Percentiles rank a stretch among this genome's conserved stretches.
These are phyloP conservation scores for Eupleurogrammus muticus DNA, from an alignment of 2,797 vertebrate genomes.

Conservation along the genomic window DNA sequence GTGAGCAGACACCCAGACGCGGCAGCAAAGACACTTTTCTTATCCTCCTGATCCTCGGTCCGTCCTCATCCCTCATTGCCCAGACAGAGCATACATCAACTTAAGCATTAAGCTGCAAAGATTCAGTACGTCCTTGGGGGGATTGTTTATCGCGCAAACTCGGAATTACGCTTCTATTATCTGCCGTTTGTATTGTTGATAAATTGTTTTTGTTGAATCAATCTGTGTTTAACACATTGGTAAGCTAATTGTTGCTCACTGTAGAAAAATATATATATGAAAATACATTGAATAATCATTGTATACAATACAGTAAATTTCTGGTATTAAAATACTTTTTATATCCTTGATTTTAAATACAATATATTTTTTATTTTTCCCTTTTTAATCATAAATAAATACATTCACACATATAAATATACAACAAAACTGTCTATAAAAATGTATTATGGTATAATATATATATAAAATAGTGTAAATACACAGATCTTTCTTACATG, in stretches of 20 bases:
- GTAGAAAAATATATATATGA: no score
- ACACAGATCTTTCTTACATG: no score
- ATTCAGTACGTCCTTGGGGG: conserved; percentile 33
- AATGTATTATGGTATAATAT: no score
- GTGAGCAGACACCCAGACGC: conserved; percentile 64
- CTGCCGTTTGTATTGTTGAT: conserved; percentile 18
- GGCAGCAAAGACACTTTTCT: conserved; percentile 60
- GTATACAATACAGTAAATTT: no score
- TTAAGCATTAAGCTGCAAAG: conserved; percentile 43
- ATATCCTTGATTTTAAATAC: no score
- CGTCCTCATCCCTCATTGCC: conserved; percentile 54
- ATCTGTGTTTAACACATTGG: neutral
- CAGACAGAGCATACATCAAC: conserved; percentile 52
- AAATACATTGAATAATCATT: no score
- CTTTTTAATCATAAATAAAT: no score
- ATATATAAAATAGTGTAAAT: no score
- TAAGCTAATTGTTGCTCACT: neutral
- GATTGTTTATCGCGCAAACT: conserved; percentile 33
- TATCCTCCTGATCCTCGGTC: conserved; percentile 42
- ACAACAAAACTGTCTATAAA: no score
- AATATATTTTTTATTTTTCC: no score
- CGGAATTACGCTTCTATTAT: conserved; percentile 36
- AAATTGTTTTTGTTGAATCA: conserved; percentile 8
- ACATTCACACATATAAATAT: no score
- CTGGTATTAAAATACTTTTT: no score